These are phyloP conservation scores for Aspidiotus rigidus DNA, from an alignment of 2,888 invertebrate species.

Conservation along the genomic window DNA sequence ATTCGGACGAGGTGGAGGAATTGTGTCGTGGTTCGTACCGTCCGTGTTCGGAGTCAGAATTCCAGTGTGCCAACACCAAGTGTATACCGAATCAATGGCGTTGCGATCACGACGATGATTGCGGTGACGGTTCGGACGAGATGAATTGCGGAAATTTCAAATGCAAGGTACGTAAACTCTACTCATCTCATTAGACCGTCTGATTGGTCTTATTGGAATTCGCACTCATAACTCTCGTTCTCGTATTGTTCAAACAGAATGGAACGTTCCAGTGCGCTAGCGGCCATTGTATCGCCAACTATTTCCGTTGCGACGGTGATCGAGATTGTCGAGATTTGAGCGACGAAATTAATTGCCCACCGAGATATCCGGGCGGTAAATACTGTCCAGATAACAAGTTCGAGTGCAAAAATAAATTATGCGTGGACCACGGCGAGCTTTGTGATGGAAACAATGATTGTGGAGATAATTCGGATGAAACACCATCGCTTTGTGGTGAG, in stretches of 20 bases:
- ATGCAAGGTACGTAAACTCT: constrained; percentile 52
- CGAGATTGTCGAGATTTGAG: constrained; percentile 81
- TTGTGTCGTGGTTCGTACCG: constrained; percentile 70
- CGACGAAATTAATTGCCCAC: constrained; percentile 81
- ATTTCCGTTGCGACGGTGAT: constrained; percentile 82
- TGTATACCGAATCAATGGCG: constrained; percentile 88
- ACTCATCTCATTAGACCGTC: too few relatives aligned
- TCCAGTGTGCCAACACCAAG: constrained; percentile 75
- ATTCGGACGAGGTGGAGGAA: constrained; percentile 74
- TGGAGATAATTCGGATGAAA: constrained; percentile 83
- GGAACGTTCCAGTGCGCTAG: constrained; percentile 85
- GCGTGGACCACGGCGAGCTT: constrained; percentile 77
- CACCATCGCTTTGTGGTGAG: constrained; percentile 59
- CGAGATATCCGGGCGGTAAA: constrained; percentile 74
- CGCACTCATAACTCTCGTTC: not conserved
- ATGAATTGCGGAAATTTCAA: constrained; percentile 69
- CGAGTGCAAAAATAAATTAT: constrained; percentile 77
- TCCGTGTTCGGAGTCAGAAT: constrained; percentile 88
- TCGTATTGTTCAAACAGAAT: constrained; percentile 45
- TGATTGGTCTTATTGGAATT: too few relatives aligned
- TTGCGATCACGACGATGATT: constrained; percentile 94
- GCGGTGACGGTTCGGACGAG: constrained; percentile 90
- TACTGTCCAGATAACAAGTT: constrained; percentile 84
- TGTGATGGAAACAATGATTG: constrained; percentile 93
- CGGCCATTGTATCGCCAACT: constrained; percentile 84